phyloP scores from a whole-genome alignment of 2,888 invertebrate genomes.

The Tetrapedia diversipes region DNA sequence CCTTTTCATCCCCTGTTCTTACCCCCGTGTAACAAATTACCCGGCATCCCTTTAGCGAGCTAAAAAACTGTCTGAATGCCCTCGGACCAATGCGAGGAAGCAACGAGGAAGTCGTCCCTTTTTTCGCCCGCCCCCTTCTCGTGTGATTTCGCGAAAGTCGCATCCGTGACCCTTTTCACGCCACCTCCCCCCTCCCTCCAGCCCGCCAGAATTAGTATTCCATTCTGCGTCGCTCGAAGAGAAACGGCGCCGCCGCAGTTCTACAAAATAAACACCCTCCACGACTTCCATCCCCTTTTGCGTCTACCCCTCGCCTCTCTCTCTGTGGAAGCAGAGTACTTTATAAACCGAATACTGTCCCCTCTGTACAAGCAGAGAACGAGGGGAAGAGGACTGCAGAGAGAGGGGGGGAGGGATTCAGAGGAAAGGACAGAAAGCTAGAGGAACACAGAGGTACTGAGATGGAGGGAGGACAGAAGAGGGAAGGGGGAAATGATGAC shows the following conservation, averaged over 20 bases:
- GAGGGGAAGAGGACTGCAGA: too few relatives aligned
- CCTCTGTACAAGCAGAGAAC: too few relatives aligned
- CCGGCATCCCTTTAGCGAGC: neutral
- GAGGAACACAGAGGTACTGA: too few relatives aligned
- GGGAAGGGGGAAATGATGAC: too few relatives aligned
- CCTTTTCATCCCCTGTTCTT: neutral
- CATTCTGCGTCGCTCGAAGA: conserved; percentile 36
- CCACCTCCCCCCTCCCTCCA: neutral
- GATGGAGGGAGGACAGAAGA: too few relatives aligned
- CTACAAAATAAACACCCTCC: conserved; percentile 26
- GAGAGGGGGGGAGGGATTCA: too few relatives aligned
- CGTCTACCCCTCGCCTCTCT: too few relatives aligned
- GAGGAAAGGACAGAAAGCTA: too few relatives aligned
- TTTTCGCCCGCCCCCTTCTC: neutral
- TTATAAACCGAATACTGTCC: conserved; percentile 21
- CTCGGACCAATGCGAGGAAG: conserved; percentile 5
- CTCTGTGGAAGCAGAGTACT: neutral
- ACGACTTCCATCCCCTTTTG: neutral
- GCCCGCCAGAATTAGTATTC: conserved; percentile 45
- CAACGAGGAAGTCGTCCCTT: conserved; percentile 9
- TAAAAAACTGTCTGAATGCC: conserved; percentile 8
- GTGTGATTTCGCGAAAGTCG: conserved; percentile 12
- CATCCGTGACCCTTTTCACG: conserved; percentile 19
- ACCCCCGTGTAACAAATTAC: conserved; percentile 5
- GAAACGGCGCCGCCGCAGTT: conserved; percentile 1